phyloP scores from a whole-genome alignment of 2,797 vertebrate genomes.

The Molossus molossus region DNA sequence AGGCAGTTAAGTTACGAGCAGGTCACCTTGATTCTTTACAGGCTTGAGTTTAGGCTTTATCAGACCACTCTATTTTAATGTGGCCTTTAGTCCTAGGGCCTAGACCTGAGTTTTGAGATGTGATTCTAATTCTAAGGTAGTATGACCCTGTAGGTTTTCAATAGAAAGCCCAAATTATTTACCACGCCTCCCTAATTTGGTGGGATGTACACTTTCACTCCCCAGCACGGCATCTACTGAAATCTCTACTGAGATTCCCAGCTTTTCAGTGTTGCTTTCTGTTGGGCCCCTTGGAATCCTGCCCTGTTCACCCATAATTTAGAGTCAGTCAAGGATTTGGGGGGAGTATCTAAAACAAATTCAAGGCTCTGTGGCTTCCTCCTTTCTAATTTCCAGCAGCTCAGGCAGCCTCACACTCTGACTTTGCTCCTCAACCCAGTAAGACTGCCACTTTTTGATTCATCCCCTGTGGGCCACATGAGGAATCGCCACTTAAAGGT shows the following conservation, averaged over 20 bases:
- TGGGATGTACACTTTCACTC: neutral
- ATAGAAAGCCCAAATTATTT: neutral
- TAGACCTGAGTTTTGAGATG: neutral
- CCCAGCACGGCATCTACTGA: neutral
- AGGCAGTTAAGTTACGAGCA: neutral
- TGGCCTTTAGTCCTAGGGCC: neutral
- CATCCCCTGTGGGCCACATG: neutral
- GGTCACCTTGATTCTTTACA: neutral
- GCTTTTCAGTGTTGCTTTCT: neutral
- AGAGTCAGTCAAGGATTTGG: neutral
- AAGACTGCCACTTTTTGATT: neutral
- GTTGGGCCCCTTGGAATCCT: neutral
- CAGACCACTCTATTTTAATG: neutral
- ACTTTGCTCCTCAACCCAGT: neutral
- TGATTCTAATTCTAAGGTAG: neutral
- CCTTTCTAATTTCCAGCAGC: neutral
- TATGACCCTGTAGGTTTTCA: neutral
- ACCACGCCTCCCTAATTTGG: neutral
- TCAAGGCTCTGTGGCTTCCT: neutral
- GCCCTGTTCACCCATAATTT: neutral
- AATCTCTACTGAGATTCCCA: neutral
- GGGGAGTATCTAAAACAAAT: neutral
- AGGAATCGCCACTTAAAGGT: neutral
- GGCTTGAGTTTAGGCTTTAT: neutral
- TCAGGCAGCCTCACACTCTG: neutral